Evolutionary conservation across 2,888 invertebrate genomes (phyloP).

Genomic region (Ethmia dodecea): DNA sequence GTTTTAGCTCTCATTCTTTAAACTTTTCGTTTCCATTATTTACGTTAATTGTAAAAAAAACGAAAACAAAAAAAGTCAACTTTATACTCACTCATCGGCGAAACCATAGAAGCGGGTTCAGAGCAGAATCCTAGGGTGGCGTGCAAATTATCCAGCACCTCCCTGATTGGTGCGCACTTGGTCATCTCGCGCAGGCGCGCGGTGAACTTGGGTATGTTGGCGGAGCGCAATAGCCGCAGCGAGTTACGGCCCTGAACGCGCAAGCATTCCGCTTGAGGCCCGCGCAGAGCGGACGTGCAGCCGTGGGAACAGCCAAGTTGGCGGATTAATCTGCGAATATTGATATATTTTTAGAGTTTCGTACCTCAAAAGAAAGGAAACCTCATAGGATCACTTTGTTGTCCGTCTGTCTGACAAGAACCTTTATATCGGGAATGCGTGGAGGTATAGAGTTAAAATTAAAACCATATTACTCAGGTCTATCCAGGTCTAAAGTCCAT

Average conservation of each 20-base stretch:
- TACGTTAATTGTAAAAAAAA: too few relatives aligned
- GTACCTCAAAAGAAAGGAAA: not conserved
- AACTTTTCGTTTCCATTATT: too few relatives aligned
- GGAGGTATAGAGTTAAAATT: too few relatives aligned
- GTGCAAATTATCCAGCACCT: constrained; percentile 95
- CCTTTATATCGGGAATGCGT: too few relatives aligned
- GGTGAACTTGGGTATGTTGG: constrained; percentile 70
- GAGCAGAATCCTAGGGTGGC: constrained; percentile 97
- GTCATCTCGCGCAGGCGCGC: constrained; percentile 84
- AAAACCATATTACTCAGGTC: too few relatives aligned
- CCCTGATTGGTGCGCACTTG: constrained; percentile 85
- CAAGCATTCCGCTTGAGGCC: constrained; percentile 93
- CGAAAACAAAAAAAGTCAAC: not conserved
- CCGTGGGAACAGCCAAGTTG: constrained; percentile 96
- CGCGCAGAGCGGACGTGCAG: constrained; percentile 90
- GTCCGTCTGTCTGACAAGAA: too few relatives aligned
- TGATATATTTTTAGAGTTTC: not conserved
- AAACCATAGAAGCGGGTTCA: constrained; percentile 91
- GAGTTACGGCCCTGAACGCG: constrained; percentile 86
- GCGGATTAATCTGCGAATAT: constrained; percentile 82
- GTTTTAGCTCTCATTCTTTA: too few relatives aligned
- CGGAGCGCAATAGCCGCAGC: constrained; percentile 85
- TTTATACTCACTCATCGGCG: constrained; percentile 88
- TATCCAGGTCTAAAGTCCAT: too few relatives aligned
- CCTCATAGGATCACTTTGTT: too few relatives aligned